A percentile compares a stretch with the other conserved stretches of the same genome.
Evolutionary conservation across 2,888 invertebrate species (phyloP).

Genomic region (Ligdia adustata): DNA sequence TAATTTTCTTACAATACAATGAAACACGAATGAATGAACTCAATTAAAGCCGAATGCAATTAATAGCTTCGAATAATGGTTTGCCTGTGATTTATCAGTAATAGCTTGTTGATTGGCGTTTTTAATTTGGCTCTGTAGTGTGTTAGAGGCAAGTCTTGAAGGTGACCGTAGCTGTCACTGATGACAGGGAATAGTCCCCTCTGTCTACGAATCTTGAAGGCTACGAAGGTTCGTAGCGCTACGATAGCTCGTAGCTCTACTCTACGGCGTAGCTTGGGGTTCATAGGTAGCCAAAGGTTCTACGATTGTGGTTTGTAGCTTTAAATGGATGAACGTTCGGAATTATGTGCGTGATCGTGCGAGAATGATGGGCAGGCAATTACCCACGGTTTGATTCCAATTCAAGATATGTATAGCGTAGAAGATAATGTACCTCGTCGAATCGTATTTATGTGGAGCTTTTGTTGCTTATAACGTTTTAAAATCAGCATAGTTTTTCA

Average conservation of each 20-base stretch:
- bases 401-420: constrained; percentile 8
- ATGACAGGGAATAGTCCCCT: constrained; percentile 50
- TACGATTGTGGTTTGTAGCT: constrained; percentile 1
- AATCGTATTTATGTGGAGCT: too few species aligned
- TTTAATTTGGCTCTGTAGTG: constrained; percentile 64
- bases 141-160: constrained; percentile 43
- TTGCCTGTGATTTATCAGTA: constrained; percentile 70
- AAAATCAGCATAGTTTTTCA: too few species aligned
- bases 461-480: too few species aligned
- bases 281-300: constrained; percentile 34
- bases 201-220: constrained; percentile 40
- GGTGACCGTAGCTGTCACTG: constrained; percentile 51
- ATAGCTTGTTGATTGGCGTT: constrained; percentile 76
- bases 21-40: constrained; percentile 68
- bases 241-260: constrained; percentile 2
- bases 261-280: not conserved
- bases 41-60: constrained; percentile 72
- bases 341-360: constrained; percentile 31
- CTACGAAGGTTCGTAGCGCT: constrained; percentile 30
- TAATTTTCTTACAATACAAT: constrained; percentile 56
- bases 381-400: constrained; percentile 7
- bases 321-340: constrained; percentile 11
- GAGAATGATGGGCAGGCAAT: constrained; percentile 23
- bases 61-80: constrained; percentile 72
- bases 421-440: too few species aligned